Conservation (phyloP, 2,113 vertebrate species). For the Hippocampus barbouri region DNA sequence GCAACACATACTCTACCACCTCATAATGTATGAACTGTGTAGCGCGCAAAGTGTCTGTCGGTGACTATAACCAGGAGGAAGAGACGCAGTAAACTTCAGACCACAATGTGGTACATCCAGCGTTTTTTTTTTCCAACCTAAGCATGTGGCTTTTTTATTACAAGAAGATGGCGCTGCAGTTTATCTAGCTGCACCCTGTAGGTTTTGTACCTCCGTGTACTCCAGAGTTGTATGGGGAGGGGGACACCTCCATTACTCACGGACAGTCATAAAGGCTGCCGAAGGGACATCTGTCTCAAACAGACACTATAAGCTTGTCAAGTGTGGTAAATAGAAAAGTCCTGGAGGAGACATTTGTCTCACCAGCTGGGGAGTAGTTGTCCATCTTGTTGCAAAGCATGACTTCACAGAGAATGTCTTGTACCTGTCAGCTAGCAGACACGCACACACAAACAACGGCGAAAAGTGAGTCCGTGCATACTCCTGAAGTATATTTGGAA, state of each 20-base stretch:
- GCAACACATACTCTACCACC: slow-evolving; percentile 39
- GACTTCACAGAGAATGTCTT: slow-evolving; percentile 23
- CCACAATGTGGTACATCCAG: neutral
- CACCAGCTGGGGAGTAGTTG: slow-evolving; percentile 18
- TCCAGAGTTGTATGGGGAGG: slow-evolving; percentile 4
- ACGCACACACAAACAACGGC: neutral
- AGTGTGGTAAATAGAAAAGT: slow-evolving; percentile 3
- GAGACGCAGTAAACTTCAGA: neutral
- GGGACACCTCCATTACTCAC: slow-evolving; percentile 40
- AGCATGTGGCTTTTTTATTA: neutral
- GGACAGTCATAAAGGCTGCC: slow-evolving; percentile 16
- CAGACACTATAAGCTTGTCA: slow-evolving; percentile 41
- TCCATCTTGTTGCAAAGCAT: slow-evolving; percentile 29
- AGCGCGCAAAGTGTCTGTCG: slow-evolving; percentile 47
- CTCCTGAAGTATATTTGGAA: neutral
- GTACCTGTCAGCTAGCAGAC: slow-evolving; percentile 15
- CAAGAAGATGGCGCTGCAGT: neutral
- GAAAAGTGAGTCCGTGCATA: neutral
- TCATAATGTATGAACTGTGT: slow-evolving; percentile 54
- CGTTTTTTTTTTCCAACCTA: neutral
- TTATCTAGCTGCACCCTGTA: slow-evolving; percentile 14
- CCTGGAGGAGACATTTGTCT: slow-evolving; percentile 28
- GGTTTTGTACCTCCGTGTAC: slow-evolving; percentile 7
- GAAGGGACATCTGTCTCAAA: slow-evolving; percentile 16
- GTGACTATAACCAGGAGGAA: slow-evolving; percentile 28